These are phyloP conservation scores for Pandemis heparana DNA, from an alignment of 2,888 invertebrate genomes.

Conservation along the genomic window DNA sequence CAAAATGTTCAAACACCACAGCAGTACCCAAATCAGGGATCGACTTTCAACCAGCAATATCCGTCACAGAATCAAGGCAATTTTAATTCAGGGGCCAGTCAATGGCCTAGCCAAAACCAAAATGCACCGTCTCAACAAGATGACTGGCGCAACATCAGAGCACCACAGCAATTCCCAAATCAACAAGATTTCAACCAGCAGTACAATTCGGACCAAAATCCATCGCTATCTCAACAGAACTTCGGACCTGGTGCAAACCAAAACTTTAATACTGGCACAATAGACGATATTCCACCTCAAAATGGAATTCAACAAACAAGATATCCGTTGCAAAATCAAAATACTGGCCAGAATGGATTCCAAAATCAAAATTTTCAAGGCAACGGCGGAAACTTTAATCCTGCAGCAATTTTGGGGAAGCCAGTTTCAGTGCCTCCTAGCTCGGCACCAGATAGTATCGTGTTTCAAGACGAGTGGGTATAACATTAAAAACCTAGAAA, in stretches of 20 bases:
- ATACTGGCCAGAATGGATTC: slow-evolving; percentile 18
- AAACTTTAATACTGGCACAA: slow-evolving; percentile 44
- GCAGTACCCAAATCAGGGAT: slow-evolving; percentile 44
- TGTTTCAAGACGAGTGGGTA: slow-evolving; percentile 53
- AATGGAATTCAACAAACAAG: slow-evolving; percentile 1
- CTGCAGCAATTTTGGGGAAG: slow-evolving; percentile 52
- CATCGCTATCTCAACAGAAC: slow-evolving; percentile 28
- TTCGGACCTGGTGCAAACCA: slow-evolving; percentile 23
- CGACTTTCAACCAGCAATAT: slow-evolving; percentile 33
- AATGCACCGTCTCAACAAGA: slow-evolving; percentile 2
- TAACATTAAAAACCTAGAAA: slow-evolving; percentile 21
- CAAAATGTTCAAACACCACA: slow-evolving; percentile 1
- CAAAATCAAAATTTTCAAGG: slow-evolving; percentile 42
- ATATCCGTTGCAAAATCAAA: slow-evolving; percentile 3
- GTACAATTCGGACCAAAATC: slow-evolving; percentile 30
- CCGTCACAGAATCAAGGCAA: slow-evolving; percentile 36
- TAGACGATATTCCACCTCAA: slow-evolving; percentile 45
- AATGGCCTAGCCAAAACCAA: neutral
- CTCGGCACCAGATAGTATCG: slow-evolving; percentile 44
- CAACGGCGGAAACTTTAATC: slow-evolving; percentile 16
- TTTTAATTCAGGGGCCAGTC: slow-evolving; percentile 39
- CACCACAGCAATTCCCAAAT: slow-evolving; percentile 6
- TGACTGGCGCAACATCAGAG: neutral
- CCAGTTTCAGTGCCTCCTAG: slow-evolving; percentile 50
- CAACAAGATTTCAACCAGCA: slow-evolving; percentile 26